Conservation (phyloP, 2,797 vertebrate genomes). For the Pitangus sulphuratus region DNA sequence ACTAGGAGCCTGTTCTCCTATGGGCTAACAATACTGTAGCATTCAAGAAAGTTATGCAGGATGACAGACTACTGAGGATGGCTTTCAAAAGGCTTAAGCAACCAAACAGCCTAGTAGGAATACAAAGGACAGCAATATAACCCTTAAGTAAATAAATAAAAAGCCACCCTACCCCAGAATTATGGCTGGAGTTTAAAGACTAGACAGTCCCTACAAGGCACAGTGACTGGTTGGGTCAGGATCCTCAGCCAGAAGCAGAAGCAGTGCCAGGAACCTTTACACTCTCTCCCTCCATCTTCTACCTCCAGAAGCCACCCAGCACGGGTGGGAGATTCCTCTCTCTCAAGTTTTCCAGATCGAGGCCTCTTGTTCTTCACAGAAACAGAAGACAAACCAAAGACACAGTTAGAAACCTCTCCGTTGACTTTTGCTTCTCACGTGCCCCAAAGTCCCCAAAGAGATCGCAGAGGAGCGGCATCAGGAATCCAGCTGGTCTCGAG, state of each 20-base stretch:
- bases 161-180: background rate
- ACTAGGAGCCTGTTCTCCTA: background rate
- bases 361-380: background rate
- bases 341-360: background rate
- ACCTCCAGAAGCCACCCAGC: background rate
- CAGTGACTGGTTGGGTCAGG: fast-evolving
- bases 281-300: background rate
- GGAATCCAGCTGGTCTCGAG: background rate
- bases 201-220: background rate
- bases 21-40: background rate
- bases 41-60: background rate
- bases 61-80: background rate
- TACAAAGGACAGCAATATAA: background rate
- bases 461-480: background rate
- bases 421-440: background rate
- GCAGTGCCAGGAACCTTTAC: background rate
- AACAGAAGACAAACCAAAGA: background rate
- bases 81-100: background rate
- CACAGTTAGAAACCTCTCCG: background rate
- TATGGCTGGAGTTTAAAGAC: background rate
- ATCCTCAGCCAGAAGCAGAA: background rate
- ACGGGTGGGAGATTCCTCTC: background rate
- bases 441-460: background rate
- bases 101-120: background rate
- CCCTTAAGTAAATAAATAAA: background rate